A percentile compares a stretch with the other conserved stretches of the same genome.
These are phyloP conservation scores for Nematolebias whitei DNA, from an alignment of 2,113 vertebrate genomes.

Conservation along the genomic window DNA sequence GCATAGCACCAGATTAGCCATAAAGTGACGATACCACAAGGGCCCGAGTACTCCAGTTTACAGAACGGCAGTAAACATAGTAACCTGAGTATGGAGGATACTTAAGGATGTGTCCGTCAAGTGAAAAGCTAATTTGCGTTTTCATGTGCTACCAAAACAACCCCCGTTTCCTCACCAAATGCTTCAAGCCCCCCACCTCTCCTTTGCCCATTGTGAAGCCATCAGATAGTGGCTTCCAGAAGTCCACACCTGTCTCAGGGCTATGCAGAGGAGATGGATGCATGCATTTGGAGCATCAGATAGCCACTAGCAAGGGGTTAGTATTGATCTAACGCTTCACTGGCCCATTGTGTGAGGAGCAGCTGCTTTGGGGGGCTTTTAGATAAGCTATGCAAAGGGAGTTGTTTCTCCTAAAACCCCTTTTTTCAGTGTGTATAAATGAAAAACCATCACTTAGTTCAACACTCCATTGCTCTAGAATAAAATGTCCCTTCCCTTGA, in stretches of 20 bases:
- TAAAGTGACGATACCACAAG: constrained; percentile 46
- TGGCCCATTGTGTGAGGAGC: constrained; percentile 77
- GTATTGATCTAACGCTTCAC: constrained; percentile 83
- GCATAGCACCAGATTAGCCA: constrained; percentile 51
- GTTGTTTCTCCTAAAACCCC: constrained; percentile 69
- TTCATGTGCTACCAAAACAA: constrained; percentile 67
- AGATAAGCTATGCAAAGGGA: constrained; percentile 78
- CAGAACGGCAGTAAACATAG: constrained; percentile 46
- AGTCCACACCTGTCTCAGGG: constrained; percentile 79
- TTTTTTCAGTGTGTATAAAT: constrained; percentile 57
- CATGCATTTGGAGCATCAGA: constrained; percentile 80
- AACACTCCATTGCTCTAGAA: constrained; percentile 73
- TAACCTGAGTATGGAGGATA: constrained; percentile 47
- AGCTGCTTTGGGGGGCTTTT: constrained; percentile 77
- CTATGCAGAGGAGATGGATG: constrained; percentile 81
- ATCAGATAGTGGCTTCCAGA: constrained; percentile 77
- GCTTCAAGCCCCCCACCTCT: constrained; percentile 26
- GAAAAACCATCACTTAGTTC: constrained; percentile 75
- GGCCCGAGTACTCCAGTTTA: constrained; percentile 47
- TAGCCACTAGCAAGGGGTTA: constrained; percentile 77
- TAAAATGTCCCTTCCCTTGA: constrained; percentile 67
- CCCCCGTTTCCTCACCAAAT: constrained; percentile 38
- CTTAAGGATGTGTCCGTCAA: constrained; percentile 68
- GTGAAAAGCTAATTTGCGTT: constrained; percentile 77
- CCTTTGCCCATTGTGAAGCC: constrained; percentile 71